Evolutionary conservation across 1,140 invertebrate species (phyloP), one percentile per base, ranked within the genome.

Genomic region (Platorchestia sp.): DNA sequence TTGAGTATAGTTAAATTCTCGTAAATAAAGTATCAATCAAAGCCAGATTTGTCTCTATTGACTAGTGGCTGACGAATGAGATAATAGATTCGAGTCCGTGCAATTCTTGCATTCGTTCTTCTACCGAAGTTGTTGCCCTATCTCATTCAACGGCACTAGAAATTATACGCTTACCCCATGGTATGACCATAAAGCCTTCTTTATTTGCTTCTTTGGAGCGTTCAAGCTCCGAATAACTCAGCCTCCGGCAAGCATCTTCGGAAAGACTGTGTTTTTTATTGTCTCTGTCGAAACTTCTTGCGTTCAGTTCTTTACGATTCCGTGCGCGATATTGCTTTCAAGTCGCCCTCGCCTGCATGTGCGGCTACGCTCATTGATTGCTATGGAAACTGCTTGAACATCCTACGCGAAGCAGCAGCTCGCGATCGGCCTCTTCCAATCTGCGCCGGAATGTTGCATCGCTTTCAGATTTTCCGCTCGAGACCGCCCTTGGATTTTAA

Each of bases 401-500:
- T 89, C 43, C 87, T 41, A 89, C 42, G 43, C 41, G n/a, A 89
- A 89, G 87, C 87, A 89, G 87, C 87, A 41, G n/a, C 43, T 89
- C 87, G 87, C 87, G 41, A 89, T 41, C 43, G 87, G 87, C n/a
- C n/a, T 89, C 87, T 93, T 93, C 91, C 91, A 93, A 93, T 93
- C 91, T 93, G 91, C 91, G 40, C 91, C 44, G 91, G 91, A 93
- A 93, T 47, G 91, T 47, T 44, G 45, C 91, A 93, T 93, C 91
- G 91, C 45, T 45, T 93, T 45, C 45, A 93, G 91, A 93, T 93
- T 93, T 93, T 93, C 91, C 91, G 45, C 91, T 44, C 91, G 91
- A 93, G 91, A 93, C 45, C 44, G 36, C 40, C 91, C 91, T 93
- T 47, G 91, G 45, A 45, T 93, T 93, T 93, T 47, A 93, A 93